These are phyloP conservation scores for Lagria hirta DNA, from an alignment of 2,888 invertebrate species.

Conservation along the genomic window DNA sequence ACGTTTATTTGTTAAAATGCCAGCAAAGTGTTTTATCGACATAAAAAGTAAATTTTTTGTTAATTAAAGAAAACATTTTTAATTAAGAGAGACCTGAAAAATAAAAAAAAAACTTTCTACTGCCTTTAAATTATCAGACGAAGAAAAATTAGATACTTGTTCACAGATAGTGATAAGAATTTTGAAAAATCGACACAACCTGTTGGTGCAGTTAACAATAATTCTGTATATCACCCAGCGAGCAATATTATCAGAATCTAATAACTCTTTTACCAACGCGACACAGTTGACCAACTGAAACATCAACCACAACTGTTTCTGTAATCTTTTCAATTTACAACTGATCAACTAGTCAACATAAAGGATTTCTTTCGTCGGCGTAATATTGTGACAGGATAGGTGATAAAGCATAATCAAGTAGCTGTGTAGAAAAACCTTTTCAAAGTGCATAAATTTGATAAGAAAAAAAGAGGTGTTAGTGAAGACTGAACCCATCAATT, in stretches of 20 bases:
- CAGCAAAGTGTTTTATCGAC: too few species aligned
- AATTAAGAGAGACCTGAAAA: too few species aligned
- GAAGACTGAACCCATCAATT: too few species aligned
- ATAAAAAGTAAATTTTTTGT: too few species aligned
- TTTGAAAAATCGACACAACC: too few species aligned
- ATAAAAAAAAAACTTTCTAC: too few species aligned
- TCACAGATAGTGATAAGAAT: too few species aligned
- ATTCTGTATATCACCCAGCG: constrained; percentile 33
- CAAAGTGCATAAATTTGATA: constrained; percentile 41
- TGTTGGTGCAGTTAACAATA: too few species aligned
- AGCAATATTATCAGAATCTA: constrained; percentile 41
- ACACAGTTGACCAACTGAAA: constrained; percentile 22
- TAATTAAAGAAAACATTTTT: too few species aligned
- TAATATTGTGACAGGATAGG: constrained; percentile 46
- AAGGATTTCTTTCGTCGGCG: constrained; percentile 43
- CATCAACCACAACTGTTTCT: constrained; percentile 22
- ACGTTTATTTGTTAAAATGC: too few species aligned
- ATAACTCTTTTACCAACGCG: constrained; percentile 38
- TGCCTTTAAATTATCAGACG: too few species aligned
- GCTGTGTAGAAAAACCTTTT: constrained; percentile 43
- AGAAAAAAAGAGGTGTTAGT: constrained; percentile 40
- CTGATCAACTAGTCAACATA: constrained; percentile 16
- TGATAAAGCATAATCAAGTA: constrained; percentile 49
- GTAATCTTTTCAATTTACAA: constrained; percentile 5
- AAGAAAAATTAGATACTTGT: too few species aligned